These are phyloP conservation scores for Tachysurus fulvidraco DNA, from an alignment of 2,113 vertebrate species.

Conservation along the genomic window DNA sequence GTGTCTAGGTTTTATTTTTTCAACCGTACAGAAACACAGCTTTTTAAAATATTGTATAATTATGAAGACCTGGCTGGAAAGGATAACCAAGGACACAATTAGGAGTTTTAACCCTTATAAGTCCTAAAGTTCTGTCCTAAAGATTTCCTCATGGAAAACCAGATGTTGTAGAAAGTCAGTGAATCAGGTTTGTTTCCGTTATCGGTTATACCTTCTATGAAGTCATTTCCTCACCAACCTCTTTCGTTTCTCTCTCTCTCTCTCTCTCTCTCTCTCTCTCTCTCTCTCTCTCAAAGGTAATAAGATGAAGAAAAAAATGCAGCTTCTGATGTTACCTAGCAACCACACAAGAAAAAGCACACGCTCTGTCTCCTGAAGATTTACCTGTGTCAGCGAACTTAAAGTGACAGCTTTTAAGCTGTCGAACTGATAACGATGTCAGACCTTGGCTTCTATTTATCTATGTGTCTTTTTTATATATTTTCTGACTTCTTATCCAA, in stretches of 20 bases:
- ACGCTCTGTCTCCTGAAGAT: background rate
- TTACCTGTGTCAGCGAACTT: background rate
- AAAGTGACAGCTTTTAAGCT: background rate
- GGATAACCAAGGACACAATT: background rate
- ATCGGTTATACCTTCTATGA: background rate
- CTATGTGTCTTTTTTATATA: background rate
- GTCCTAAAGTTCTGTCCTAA: background rate
- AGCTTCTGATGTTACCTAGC: background rate
- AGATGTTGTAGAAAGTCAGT: background rate
- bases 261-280: background rate
- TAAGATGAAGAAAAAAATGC: background rate
- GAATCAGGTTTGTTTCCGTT: background rate
- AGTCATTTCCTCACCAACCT: background rate
- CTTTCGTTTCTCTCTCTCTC: background rate
- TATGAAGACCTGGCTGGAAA: background rate
- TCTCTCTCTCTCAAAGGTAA: background rate
- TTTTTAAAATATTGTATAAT: background rate
- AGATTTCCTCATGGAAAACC: background rate
- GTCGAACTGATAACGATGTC: background rate
- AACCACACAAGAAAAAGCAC: background rate
- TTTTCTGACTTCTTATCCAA: background rate
- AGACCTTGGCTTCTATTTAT: background rate
- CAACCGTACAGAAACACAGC: conserved; percentile 22
- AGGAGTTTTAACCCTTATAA: background rate
- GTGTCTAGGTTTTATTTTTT: conserved; percentile 30